Evolutionary conservation across 1,140 invertebrate species (phyloP), one percentile per base, ranked within the genome.

Genomic region (Reticulitermes speratus): DNA sequence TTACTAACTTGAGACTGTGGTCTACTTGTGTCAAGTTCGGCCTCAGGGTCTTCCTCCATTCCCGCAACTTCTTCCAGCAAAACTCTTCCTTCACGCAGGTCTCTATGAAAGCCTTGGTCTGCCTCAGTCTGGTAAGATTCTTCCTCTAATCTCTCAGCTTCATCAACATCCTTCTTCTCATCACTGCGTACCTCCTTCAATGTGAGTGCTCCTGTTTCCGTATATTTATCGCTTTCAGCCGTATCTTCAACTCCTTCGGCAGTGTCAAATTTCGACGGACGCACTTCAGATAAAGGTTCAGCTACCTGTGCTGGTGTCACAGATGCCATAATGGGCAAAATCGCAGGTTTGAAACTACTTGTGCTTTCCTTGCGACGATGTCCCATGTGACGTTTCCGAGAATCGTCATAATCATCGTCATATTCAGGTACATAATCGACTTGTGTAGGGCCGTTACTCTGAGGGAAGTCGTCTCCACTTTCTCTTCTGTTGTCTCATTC

Each of bases 311-410:
- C 25, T 25, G 65, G n/a, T n/a, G 65, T 8, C 11, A 9, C 84
- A 38, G 48, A 9, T 32, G 84, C 9, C 44, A 85, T 38, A 23
- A 44, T 85, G 2, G 21, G 84, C 9, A 89, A 48, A 75, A 87
- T 86, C 19, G 88, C 89, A 69, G 89, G 89, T 30, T 89, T 89
- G 84, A 90, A 90, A 84, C 90, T 90, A 75, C 90, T 90, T 69
- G 91, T 92, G 88, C 93, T 94, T 87, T 93, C 93, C 82, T 91
- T 92, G 75, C 93, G 90, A 87, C 92, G 91, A 87, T 94, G 93
- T 9, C 93, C 92, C 81, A 91, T 90, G n/a, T 25, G 84, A 11
- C 86, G 84, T n/a, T 86, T 86, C 87, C 87, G 83, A 85, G 88
- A 91, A 32, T 87, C 65, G 86, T 89, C 89, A 87, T 93, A 90